These are phyloP conservation scores for Sapajus apella DNA, from an alignment of 2,113 vertebrate species.

Conservation along the genomic window DNA sequence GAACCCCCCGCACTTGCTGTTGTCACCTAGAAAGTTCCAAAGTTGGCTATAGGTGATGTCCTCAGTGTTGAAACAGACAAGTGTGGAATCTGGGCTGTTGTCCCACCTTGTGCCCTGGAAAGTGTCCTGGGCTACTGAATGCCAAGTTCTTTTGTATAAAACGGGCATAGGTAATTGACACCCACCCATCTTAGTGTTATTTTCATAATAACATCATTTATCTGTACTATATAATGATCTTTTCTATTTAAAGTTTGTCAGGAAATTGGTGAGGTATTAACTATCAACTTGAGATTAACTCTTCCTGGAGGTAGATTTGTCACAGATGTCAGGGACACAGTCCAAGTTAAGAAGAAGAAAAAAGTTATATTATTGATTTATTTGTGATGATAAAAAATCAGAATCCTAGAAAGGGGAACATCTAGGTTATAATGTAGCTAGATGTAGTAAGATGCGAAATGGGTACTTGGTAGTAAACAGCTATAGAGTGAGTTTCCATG, in stretches of 20 bases:
- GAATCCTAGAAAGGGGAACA: not conserved
- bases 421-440: not conserved
- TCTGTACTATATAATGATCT: not conserved
- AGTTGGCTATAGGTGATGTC: not conserved
- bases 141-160: not conserved
- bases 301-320: not conserved
- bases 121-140: not conserved
- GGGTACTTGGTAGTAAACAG: not conserved
- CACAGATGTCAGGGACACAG: not conserved
- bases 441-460: not conserved
- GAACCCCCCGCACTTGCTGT: not conserved
- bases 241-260: not conserved
- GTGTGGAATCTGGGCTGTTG: not conserved
- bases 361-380: not conserved
- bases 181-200: not conserved
- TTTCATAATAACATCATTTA: not conserved
- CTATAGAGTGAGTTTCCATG: not conserved
- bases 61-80: not conserved
- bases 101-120: no score
- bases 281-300: not conserved
- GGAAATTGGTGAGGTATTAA: not conserved
- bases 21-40: not conserved
- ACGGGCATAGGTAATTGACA: not conserved
- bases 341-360: not conserved
- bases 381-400: not conserved